phyloP scores from a whole-genome alignment of 2,113 vertebrate species.

The Rhinichthys klamathensis region DNA sequence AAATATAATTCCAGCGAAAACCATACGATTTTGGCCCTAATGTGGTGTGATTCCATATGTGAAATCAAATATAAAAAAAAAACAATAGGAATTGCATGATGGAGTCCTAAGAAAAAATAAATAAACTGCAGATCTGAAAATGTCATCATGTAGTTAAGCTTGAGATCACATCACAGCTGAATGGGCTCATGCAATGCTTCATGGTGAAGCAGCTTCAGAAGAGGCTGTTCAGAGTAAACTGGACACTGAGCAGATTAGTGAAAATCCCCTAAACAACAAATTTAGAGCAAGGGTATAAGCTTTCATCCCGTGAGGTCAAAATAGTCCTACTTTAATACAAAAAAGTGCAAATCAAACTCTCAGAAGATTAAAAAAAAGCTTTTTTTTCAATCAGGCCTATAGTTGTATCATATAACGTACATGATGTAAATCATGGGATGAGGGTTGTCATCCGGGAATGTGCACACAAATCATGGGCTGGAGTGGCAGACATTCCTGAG shows the following conservation, averaged over 20 bases:
- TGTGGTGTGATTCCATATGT: neutral
- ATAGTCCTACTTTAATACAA: neutral
- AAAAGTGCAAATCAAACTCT: slow-evolving; percentile 8
- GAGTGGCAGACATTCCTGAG: neutral
- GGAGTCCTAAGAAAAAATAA: neutral
- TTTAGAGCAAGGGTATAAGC: slow-evolving; percentile 9
- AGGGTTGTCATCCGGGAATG: neutral
- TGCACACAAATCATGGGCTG: neutral
- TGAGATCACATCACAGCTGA: slow-evolving; percentile 28
- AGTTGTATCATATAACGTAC: neutral
- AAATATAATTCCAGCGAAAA: neutral
- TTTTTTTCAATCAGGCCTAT: neutral
- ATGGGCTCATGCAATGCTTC: neutral
- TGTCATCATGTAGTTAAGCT: slow-evolving; percentile 1
- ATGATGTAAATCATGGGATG: neutral
- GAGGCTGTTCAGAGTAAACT: neutral
- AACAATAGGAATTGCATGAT: neutral
- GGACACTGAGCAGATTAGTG: neutral
- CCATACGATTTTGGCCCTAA: neutral
- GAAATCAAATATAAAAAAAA: neutral
- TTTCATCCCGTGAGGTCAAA: neutral
- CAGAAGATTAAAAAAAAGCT: neutral
- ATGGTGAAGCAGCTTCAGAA: neutral
- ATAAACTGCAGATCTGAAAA: slow-evolving; percentile 1
- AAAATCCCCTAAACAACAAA: slow-evolving; percentile 16